Evolutionary conservation across 1,140 invertebrate genomes (phyloP).

Genomic region (Schlechtendalia chinensis): DNA sequence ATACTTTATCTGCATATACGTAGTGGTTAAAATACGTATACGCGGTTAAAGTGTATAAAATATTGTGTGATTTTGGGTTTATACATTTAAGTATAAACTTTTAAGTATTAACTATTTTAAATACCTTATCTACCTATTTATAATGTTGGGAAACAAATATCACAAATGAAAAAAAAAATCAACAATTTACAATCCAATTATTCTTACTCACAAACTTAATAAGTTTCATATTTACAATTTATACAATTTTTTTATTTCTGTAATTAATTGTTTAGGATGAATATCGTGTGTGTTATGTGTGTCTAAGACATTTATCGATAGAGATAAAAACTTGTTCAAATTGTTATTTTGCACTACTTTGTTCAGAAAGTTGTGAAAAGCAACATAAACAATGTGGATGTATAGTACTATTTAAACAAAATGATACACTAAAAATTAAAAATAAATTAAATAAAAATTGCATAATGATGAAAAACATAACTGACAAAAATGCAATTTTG

Average conservation of each 20-base stretch:
- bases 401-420: neutral
- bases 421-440: neutral
- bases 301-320: neutral
- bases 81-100: too few relatives aligned
- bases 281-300: conserved; percentile 31
- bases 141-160: neutral
- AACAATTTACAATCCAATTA: neutral
- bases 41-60: too few relatives aligned
- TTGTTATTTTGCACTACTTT: conserved; percentile 39
- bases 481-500: neutral
- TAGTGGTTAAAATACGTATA: too few relatives aligned
- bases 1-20: too few relatives aligned
- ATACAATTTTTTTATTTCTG: neutral
- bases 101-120: too few relatives aligned
- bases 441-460: neutral
- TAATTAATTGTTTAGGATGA: conserved; percentile 23
- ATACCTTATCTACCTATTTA: too few relatives aligned
- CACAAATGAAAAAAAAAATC: neutral
- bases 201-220: neutral
- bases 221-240: neutral
- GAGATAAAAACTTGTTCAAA: neutral
- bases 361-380: conserved; percentile 14
- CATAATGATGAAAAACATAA: neutral
- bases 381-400: neutral
- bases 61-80: too few relatives aligned